These are phyloP conservation scores for Cantharis rustica DNA, from an alignment of 2,888 invertebrate genomes.

Conservation along the genomic window DNA sequence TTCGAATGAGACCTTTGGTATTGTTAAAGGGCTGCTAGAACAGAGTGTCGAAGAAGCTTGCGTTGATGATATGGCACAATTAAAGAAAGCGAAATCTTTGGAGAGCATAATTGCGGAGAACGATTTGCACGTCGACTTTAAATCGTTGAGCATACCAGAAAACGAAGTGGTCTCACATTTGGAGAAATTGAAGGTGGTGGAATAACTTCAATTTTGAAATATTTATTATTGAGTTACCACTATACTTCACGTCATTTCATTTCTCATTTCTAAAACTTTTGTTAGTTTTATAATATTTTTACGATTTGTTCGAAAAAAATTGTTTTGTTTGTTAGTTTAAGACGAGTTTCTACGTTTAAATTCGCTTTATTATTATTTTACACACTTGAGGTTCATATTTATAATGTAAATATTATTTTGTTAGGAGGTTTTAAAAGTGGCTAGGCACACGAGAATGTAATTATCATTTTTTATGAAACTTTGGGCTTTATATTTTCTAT, in stretches of 20 bases:
- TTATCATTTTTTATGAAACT: background rate
- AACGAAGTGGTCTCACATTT: slow-evolving; percentile 68
- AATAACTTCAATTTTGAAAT: slow-evolving; percentile 43
- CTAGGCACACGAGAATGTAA: background rate
- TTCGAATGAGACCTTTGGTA: slow-evolving; percentile 41
- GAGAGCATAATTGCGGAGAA: slow-evolving; percentile 61
- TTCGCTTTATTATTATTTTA: background rate
- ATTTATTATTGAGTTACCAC: background rate
- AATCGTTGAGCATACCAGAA: slow-evolving; percentile 52
- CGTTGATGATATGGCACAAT: slow-evolving; percentile 46
- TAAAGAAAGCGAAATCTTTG: slow-evolving; percentile 66
- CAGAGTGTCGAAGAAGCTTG: slow-evolving; percentile 44
- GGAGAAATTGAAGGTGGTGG: slow-evolving; percentile 66
- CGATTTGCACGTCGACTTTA: slow-evolving; percentile 23
- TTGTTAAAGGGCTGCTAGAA: slow-evolving; percentile 44
- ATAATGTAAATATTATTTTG: background rate
- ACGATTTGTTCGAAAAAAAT: background rate
- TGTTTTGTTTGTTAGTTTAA: background rate
- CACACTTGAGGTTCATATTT: background rate
- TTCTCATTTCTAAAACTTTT: too few relatives aligned
- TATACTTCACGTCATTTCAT: background rate
- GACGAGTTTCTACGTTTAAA: background rate
- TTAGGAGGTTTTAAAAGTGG: background rate
- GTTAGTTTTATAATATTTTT: background rate
- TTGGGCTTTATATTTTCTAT: background rate